A percentile compares a stretch with the other conserved stretches of the same genome.
These are phyloP conservation scores for Wiebesia pumilae DNA, from an alignment of 1,140 invertebrate species.

Conservation along the genomic window DNA sequence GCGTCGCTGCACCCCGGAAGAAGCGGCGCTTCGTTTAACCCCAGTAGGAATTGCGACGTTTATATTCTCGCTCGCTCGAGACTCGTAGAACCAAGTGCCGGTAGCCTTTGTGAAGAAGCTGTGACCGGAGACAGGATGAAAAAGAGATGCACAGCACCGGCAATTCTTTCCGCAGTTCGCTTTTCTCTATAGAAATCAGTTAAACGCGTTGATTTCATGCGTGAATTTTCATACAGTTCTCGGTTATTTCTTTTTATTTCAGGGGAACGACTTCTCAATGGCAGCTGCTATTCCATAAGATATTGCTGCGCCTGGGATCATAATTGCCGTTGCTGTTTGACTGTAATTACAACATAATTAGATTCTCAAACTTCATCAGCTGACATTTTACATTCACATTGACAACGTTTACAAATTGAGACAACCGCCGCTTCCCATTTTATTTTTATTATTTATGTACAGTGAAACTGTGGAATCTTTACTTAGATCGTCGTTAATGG, in stretches of 20 bases:
- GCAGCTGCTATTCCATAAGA: too few relatives aligned
- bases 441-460: too few relatives aligned
- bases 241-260: not conserved
- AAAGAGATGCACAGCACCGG: not conserved
- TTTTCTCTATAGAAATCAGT: not conserved
- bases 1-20: not conserved
- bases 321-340: too few relatives aligned
- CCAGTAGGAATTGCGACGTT: not conserved
- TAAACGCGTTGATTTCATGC: not conserved
- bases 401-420: too few relatives aligned
- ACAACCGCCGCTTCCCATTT: too few relatives aligned
- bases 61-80: not conserved
- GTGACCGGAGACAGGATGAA: not conserved
- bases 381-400: too few relatives aligned
- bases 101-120: not conserved
- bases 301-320: too few relatives aligned
- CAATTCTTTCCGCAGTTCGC: not conserved
- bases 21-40: conserved; percentile 8
- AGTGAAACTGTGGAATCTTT: too few relatives aligned
- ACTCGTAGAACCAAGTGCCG: not conserved
- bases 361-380: too few relatives aligned
- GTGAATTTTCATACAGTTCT: not conserved
- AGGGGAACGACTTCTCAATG: not conserved
- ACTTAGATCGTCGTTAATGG: too few relatives aligned
- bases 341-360: too few relatives aligned